Base-by-base conservation (phyloP, 2,797 vertebrate genomes). In the Cuculus canorus region DNA sequence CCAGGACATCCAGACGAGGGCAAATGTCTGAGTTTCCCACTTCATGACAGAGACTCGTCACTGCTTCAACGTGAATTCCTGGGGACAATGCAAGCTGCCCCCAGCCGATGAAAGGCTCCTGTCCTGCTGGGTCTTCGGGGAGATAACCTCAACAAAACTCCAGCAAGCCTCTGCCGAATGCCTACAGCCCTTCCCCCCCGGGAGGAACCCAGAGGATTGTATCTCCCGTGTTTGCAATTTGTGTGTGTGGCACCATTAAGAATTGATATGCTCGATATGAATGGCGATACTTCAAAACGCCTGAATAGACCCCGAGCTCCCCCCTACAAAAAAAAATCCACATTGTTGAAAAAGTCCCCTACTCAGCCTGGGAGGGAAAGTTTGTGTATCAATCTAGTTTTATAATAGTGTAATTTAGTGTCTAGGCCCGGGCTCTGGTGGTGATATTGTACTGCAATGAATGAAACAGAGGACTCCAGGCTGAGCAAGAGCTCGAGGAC, bases 401-500 rank as follows among this genome's bases (percentile, higher is more conserved):
- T 98, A 98, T 98, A 98, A 98, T 98, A 98, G 98, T 97, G 98
- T 98, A 98, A 98, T 98, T 98, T 98, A 98, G 97, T 98, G 98
- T 97, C 96, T 98, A 98, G 98, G 97, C 97, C 98, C 33, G 98
- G 98, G 97, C 98, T 98, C 98, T 98, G 98, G 98, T 98, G 98
- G 98, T 96, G 98, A 98, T 98, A 98, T 98, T 99, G 98, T 99
- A 91, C 96, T 90, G 91, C 90, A 89, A 97, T 98, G 98, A 98
- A 98, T 98, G 98, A 98, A 97, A 97, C 96, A 97, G 98, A 98
- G 95, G 98, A 95, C 95, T 98, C 96, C 97, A 97, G 97, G 97
- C 98, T 98, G 98, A 98, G 97, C 97, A 91, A 80, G 95, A 95
- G 96, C 97, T 97, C 98, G 96, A 97, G 98, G 98, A 97, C 97